phyloP scores from a whole-genome alignment of 2,888 invertebrate genomes.

The Phasia obesa region DNA sequence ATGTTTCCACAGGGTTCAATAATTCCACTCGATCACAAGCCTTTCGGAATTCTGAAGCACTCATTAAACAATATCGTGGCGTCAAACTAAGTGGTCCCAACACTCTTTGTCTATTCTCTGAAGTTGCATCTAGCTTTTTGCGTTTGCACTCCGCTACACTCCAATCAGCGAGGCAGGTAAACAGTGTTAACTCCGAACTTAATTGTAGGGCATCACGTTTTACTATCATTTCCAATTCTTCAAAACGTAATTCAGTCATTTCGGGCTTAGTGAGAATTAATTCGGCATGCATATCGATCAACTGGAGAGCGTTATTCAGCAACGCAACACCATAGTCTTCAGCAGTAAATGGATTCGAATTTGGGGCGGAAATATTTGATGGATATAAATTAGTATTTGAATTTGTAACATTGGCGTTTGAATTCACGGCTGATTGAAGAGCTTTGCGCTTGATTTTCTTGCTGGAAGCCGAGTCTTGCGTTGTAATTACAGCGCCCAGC shows the following conservation, averaged over 20 bases:
- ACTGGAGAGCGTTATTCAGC: conserved; percentile 81
- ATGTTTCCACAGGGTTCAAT: conserved; percentile 79
- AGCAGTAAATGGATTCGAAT: conserved; percentile 81
- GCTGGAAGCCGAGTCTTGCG: conserved; percentile 74
- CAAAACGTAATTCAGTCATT: conserved; percentile 80
- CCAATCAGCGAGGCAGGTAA: conserved; percentile 82
- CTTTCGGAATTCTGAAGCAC: conserved; percentile 77
- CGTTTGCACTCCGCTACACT: conserved; percentile 81
- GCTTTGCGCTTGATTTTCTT: conserved; percentile 71
- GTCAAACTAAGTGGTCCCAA: conserved; percentile 81
- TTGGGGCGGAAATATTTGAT: conserved; percentile 73
- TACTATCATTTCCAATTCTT: conserved; percentile 82
- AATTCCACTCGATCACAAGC: conserved; percentile 81
- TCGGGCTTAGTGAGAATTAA: conserved; percentile 78
- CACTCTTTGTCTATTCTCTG: conserved; percentile 81
- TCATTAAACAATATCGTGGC: conserved; percentile 81
- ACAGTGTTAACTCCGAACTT: conserved; percentile 80
- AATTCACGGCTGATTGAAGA: conserved; percentile 67
- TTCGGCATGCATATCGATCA: conserved; percentile 82
- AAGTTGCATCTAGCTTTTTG: conserved; percentile 79
- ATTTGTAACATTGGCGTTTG: conserved; percentile 66
- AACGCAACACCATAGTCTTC: conserved; percentile 82
- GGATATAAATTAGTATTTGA: conserved; percentile 50
- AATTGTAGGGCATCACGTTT: conserved; percentile 81
- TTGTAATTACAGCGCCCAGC: conserved; percentile 76